These are phyloP conservation scores for Odocoileus virginianus DNA, from an alignment of 2,113 vertebrate genomes.

Conservation along the genomic window DNA sequence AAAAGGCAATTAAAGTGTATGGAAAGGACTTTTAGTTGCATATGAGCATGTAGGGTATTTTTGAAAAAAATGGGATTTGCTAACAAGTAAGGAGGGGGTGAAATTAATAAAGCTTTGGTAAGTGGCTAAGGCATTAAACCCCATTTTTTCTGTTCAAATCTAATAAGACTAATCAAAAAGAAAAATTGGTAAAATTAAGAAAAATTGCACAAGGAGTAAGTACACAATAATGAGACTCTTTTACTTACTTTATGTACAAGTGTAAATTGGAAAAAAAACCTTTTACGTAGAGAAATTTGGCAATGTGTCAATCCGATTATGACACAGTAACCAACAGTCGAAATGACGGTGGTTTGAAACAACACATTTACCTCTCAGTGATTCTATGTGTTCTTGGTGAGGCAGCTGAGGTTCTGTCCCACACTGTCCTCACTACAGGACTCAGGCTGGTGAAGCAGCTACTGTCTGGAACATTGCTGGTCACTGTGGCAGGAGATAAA, in stretches of 20 bases:
- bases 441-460: background rate
- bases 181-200: background rate
- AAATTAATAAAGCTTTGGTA: constrained; percentile 5
- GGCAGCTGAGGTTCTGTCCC: background rate
- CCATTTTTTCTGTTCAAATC: background rate
- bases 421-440: background rate
- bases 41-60: background rate
- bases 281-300: background rate
- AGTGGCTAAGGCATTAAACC: background rate
- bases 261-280: background rate
- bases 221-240: background rate
- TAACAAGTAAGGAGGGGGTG: constrained; percentile 39
- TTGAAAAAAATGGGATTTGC: constrained; percentile 7
- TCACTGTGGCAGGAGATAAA: background rate
- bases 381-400: background rate
- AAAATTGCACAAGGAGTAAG: background rate
- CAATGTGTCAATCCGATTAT: background rate
- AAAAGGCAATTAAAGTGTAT: background rate
- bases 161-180: constrained; percentile 29
- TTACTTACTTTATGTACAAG: background rate
- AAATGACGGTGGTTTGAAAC: background rate
- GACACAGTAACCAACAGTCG: background rate
- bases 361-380: background rate
- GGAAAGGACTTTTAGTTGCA: background rate
- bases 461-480: background rate